phyloP scores from a whole-genome alignment of 2,888 invertebrate genomes.

The Diarsia brunnea region DNA sequence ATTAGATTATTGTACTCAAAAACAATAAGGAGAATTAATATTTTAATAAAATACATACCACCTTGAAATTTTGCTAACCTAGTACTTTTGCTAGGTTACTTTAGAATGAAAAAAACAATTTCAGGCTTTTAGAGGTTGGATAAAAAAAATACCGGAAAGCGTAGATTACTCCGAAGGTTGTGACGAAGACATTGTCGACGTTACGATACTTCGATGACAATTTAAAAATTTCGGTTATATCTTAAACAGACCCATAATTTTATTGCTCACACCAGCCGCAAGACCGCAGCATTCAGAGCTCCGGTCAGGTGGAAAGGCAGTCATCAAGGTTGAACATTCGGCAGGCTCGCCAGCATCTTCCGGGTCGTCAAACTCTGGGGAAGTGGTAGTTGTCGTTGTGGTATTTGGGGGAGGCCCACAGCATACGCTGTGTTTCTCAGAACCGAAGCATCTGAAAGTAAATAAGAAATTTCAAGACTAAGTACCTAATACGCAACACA shows the following conservation, averaged over 20 bases:
- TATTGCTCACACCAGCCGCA: conserved; percentile 68
- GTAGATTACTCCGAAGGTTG: background rate
- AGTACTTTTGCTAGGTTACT: too few species aligned
- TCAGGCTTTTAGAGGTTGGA: too few species aligned
- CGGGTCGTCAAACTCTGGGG: too few species aligned
- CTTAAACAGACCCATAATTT: conserved; percentile 58
- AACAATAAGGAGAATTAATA: too few species aligned
- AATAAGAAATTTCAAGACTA: background rate
- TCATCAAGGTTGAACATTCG: conserved; percentile 34
- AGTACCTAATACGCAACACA: background rate
- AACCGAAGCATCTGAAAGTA: conserved; percentile 73
- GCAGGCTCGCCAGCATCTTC: background rate
- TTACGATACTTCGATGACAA: background rate
- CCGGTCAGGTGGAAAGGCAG: conserved; percentile 73
- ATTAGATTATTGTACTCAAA: too few species aligned
- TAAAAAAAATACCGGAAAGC: background rate
- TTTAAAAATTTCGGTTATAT: background rate
- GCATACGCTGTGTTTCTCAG: conserved; percentile 77
- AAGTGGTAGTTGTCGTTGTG: background rate
- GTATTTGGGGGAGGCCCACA: conserved; percentile 64
- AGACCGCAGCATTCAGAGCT: conserved; percentile 76
- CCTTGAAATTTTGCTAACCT: too few species aligned
- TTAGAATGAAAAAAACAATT: too few species aligned
- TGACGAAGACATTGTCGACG: background rate
- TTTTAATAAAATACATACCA: too few species aligned